A percentile compares a stretch with the other conserved stretches of the same genome.
These are phyloP conservation scores for Amniataba percoides DNA, from an alignment of 2,797 vertebrate species.

Conservation along the genomic window DNA sequence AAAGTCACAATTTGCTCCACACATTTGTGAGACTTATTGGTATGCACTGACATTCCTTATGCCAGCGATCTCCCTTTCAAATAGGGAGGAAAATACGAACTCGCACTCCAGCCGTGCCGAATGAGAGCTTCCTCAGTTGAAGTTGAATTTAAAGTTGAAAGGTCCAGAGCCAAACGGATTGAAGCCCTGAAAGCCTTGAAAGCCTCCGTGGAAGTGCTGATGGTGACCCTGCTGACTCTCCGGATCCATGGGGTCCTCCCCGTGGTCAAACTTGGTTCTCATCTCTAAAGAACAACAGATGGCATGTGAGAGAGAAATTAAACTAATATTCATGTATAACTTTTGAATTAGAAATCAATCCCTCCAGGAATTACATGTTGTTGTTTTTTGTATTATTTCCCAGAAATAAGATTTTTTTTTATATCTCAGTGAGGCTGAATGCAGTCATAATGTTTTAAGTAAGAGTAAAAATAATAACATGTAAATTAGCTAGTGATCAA, in stretches of 20 bases:
- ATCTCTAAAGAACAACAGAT: conserved; percentile 86
- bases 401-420: background rate
- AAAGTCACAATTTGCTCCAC: conserved; percentile 53
- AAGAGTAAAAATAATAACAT: background rate
- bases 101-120: conserved; percentile 38
- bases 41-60: conserved; percentile 9
- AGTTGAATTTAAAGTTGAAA: conserved; percentile 97
- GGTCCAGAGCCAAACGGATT: conserved; percentile 97
- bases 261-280: conserved; percentile 95
- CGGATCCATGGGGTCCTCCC: conserved; percentile 95
- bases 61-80: conserved; percentile 55
- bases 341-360: background rate
- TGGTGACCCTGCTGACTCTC: conserved; percentile 93
- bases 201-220: conserved; percentile 89
- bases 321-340: background rate
- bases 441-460: background rate
- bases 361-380: background rate
- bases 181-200: conserved; percentile 94
- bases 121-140: conserved; percentile 84
- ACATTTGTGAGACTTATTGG: conserved; percentile 21
- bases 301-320: background rate
- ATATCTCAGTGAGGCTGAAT: background rate
- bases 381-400: background rate
- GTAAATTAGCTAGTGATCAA: background rate
- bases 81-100: conserved; percentile 44